A percentile compares a stretch with the other conserved stretches of the same genome.
Evolutionary conservation across 2,113 vertebrate genomes (phyloP).

Genomic region (Podiceps cristatus): DNA sequence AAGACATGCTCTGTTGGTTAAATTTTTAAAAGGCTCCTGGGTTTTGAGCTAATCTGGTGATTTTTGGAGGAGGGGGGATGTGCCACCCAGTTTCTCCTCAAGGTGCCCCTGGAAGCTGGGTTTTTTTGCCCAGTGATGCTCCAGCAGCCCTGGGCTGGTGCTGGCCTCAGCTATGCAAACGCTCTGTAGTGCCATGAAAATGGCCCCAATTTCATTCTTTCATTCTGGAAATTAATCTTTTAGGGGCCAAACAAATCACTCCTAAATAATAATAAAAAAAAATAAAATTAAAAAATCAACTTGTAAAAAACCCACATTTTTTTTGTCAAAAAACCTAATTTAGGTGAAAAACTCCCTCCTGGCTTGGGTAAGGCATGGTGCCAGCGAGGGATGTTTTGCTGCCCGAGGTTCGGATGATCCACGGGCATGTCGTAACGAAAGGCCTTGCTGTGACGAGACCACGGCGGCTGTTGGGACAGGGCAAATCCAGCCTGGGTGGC

Average conservation of each 20-base stretch:
- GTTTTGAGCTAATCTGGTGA: neutral
- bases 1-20: neutral
- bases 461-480: neutral
- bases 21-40: neutral
- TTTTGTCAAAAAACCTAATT: neutral
- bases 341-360: neutral
- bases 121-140: neutral
- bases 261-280: neutral
- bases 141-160: neutral
- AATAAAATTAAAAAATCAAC: rapidly evolving
- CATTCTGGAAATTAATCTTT: neutral
- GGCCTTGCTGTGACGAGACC: neutral
- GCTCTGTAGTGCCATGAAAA: neutral
- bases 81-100: neutral
- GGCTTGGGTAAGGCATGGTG: rapidly evolving
- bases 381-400: neutral
- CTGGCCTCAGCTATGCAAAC: neutral
- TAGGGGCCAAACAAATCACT: neutral
- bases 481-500: neutral
- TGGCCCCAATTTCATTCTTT: neutral
- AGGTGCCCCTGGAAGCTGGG: neutral
- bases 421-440: rapidly evolving
- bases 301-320: neutral
- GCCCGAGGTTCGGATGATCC: neutral
- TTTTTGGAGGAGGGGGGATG: neutral